These are phyloP conservation scores for Polydrusus tereticollis DNA, from an alignment of 2,888 invertebrate species.

Conservation along the genomic window DNA sequence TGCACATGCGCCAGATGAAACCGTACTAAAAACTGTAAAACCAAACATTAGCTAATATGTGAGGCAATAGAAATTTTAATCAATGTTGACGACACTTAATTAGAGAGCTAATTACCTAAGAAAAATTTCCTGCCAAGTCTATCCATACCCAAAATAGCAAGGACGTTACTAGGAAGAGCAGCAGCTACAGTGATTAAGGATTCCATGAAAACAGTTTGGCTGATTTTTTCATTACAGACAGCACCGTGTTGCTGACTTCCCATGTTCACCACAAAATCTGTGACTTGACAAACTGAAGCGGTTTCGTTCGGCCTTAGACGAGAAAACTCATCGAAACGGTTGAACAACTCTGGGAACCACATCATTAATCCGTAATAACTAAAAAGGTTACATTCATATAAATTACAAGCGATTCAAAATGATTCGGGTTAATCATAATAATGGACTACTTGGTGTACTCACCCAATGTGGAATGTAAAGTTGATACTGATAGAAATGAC, in stretches of 20 bases:
- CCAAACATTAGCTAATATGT: no score
- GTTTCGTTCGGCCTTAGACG: conserved; percentile 75
- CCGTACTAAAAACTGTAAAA: conserved; percentile 83
- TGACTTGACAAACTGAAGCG: conserved; percentile 82
- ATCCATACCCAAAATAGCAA: conserved; percentile 87
- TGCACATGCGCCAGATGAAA: conserved; percentile 87
- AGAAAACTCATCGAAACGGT: conserved; percentile 87
- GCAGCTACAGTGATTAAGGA: conserved; percentile 89
- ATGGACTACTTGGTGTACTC: conserved; percentile 62
- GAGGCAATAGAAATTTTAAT: no score
- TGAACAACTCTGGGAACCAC: conserved; percentile 97
- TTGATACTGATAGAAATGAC: conserved; percentile 89
- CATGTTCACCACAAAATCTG: conserved; percentile 76
- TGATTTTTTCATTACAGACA: conserved; percentile 79
- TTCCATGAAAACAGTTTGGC: conserved; percentile 85
- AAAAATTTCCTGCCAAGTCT: conserved; percentile 88
- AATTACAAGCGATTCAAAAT: no score
- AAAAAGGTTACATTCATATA: conserved; percentile 52
- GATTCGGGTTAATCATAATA: no score
- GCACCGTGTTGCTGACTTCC: conserved; percentile 74
- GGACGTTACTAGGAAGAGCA: conserved; percentile 86
- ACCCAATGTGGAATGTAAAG: conserved; percentile 94
- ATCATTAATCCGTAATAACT: conserved; percentile 95
- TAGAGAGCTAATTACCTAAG: conserved; percentile 73
- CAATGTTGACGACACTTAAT: no score